These are phyloP conservation scores for Hiodon alosoides DNA, from an alignment of 2,113 vertebrate genomes.

Conservation along the genomic window DNA sequence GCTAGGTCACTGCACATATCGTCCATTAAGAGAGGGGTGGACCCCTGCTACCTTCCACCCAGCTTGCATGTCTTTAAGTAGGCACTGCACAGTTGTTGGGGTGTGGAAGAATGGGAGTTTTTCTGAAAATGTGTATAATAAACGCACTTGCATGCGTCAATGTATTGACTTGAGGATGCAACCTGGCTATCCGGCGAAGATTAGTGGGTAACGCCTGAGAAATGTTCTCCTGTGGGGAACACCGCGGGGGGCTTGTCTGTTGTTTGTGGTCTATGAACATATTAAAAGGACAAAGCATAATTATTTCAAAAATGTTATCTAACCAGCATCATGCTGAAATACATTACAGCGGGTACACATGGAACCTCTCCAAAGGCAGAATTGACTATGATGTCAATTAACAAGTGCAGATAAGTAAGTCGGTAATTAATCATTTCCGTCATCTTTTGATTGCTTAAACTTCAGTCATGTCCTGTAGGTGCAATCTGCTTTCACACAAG, in stretches of 20 bases:
- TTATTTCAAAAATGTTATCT: too few species aligned
- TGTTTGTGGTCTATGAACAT: neutral
- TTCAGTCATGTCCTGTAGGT: neutral
- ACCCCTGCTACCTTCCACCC: too few species aligned
- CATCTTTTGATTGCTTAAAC: neutral
- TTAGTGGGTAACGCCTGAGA: too few species aligned
- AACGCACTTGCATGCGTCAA: neutral
- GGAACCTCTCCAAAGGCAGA: neutral
- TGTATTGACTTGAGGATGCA: too few species aligned
- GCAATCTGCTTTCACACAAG: neutral
- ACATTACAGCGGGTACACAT: neutral
- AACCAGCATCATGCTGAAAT: neutral
- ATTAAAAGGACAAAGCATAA: neutral
- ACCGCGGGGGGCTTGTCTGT: too few species aligned
- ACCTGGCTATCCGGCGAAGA: too few species aligned
- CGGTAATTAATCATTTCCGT: neutral
- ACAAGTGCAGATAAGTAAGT: neutral
- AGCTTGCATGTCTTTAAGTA: too few species aligned
- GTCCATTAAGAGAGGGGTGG: too few species aligned
- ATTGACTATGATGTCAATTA: conserved; percentile 2
- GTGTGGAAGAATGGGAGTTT: too few species aligned
- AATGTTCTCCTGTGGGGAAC: too few species aligned
- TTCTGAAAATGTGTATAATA: neutral
- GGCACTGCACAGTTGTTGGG: too few species aligned
- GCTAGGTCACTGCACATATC: too few species aligned